Conservation (phyloP, 1,140 invertebrate species). For the Wasmannia auropunctata region DNA sequence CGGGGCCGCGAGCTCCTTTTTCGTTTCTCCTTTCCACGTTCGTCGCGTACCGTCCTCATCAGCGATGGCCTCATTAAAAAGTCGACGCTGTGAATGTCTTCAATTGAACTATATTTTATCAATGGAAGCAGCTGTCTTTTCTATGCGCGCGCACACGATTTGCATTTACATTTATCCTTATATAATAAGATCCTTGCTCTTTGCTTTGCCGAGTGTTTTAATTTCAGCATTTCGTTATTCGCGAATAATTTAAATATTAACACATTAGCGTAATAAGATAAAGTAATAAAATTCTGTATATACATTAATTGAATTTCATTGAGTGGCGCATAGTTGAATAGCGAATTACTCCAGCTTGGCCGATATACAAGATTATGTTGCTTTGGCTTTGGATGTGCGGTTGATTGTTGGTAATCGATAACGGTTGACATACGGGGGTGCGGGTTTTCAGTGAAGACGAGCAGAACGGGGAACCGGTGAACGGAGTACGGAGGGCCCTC, state of each 20-base stretch:
- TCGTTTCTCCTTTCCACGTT: constrained; percentile 36
- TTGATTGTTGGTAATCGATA: constrained; percentile 19
- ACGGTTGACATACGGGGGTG: constrained; percentile 69
- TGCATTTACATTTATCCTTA: constrained; percentile 17
- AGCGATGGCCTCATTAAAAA: constrained; percentile 69
- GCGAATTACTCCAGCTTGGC: constrained; percentile 16
- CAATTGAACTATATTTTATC: constrained; percentile 22
- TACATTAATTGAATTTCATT: neutral
- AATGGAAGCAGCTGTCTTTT: constrained; percentile 20
- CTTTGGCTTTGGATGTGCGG: constrained; percentile 63
- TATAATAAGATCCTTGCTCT: neutral
- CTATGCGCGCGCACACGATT: neutral
- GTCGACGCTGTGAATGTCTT: constrained; percentile 59
- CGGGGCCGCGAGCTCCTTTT: constrained; percentile 65
- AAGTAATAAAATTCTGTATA: neutral
- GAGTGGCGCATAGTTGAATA: neutral
- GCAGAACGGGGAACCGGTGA: constrained; percentile 73
- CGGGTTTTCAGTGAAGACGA: constrained; percentile 82
- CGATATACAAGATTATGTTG: constrained; percentile 40
- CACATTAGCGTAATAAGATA: neutral
- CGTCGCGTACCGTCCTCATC: constrained; percentile 43
- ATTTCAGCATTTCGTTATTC: neutral
- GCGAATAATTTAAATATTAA: neutral
- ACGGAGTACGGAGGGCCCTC: constrained; percentile 78
- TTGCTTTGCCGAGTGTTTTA: constrained; percentile 12